Percentiles rank a stretch among this genome's conserved stretches.
phyloP scores from a whole-genome alignment of 2,113 vertebrate species.

The Ciconia stormi region DNA sequence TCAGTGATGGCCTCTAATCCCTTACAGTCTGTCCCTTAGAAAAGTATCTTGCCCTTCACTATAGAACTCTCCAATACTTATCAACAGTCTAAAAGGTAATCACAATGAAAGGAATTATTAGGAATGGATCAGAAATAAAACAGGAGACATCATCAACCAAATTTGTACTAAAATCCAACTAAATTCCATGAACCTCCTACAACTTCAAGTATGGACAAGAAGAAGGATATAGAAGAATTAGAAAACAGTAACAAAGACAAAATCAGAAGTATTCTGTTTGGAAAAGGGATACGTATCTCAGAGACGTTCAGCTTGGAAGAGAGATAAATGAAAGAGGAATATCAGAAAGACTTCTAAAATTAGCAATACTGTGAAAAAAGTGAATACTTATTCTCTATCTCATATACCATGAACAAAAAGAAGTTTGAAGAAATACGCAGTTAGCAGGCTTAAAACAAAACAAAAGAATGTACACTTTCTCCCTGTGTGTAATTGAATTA shows the following conservation, averaged over 20 bases:
- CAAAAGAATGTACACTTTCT: background rate
- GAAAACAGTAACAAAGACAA: background rate
- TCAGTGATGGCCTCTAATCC: background rate
- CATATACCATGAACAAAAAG: background rate
- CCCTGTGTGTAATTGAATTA: background rate
- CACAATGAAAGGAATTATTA: background rate
- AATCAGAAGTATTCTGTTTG: background rate
- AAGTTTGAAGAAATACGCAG: background rate
- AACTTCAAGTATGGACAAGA: background rate
- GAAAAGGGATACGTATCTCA: background rate
- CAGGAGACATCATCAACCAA: background rate
- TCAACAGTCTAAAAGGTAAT: background rate
- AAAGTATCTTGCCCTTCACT: background rate
- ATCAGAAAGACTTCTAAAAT: background rate
- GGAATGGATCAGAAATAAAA: background rate
- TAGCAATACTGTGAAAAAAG: background rate
- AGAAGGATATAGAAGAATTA: background rate
- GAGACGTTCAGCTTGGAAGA: background rate
- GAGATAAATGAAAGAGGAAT: background rate
- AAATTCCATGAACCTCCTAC: background rate
- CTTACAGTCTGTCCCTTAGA: background rate
- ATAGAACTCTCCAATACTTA: background rate
- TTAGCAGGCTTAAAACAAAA: background rate
- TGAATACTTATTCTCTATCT: background rate
- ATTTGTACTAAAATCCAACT: background rate